Evolutionary conservation across 2,113 vertebrate genomes (phyloP).

Genomic region (Rhinoderma darwinii): DNA sequence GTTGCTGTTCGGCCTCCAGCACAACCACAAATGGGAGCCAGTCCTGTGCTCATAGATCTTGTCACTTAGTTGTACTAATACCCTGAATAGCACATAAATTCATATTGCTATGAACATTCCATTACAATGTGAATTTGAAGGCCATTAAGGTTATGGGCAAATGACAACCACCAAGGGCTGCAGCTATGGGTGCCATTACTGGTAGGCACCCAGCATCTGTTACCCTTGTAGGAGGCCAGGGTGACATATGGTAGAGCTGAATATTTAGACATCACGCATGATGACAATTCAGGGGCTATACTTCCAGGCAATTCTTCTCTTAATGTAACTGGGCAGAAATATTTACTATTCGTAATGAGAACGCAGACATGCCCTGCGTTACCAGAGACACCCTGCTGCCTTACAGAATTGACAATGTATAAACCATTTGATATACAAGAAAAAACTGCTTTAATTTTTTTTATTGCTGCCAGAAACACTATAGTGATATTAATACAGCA

Average conservation of each 20-base stretch:
- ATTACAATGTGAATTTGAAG: too few relatives aligned
- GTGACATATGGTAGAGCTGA: neutral
- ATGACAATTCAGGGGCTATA: neutral
- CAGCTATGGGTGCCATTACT: too few relatives aligned
- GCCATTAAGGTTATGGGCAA: too few relatives aligned
- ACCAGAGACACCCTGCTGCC: slow-evolving; percentile 40
- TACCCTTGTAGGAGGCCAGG: neutral
- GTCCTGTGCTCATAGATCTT: too few relatives aligned
- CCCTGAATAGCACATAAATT: too few relatives aligned
- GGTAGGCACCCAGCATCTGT: neutral
- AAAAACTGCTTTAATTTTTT: slow-evolving; percentile 30
- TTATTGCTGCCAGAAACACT: neutral
- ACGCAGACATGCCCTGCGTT: neutral
- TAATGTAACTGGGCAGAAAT: neutral
- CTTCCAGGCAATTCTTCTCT: neutral
- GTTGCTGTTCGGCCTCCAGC: too few relatives aligned
- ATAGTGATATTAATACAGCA: neutral
- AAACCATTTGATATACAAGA: neutral
- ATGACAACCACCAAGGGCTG: too few relatives aligned
- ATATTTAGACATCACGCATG: neutral
- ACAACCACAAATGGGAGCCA: too few relatives aligned
- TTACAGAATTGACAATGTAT: slow-evolving; percentile 11
- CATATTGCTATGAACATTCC: too few relatives aligned
- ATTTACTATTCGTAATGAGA: neutral
- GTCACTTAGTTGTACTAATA: too few relatives aligned